A percentile compares a stretch with the other conserved stretches of the same genome.
phyloP scores from a whole-genome alignment of 2,888 invertebrate species.

The Zelleria hepariella region DNA sequence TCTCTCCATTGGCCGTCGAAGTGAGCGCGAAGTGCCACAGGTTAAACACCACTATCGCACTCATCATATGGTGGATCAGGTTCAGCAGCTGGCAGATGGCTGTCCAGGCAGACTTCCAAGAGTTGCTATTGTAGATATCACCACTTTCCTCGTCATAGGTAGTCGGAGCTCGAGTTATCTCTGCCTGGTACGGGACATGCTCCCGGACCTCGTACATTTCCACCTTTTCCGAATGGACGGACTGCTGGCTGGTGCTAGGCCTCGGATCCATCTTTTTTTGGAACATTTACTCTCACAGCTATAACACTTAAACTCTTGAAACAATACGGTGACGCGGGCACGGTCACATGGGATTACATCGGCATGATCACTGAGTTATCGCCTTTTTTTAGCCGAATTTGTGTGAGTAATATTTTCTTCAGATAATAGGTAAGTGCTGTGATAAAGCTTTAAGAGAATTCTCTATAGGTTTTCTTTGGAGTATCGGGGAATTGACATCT shows the following conservation, averaged over 20 bases:
- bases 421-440: conserved; percentile 17
- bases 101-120: conserved; percentile 56
- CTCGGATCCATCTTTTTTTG: conserved; percentile 43
- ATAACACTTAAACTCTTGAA: not conserved
- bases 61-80: conserved; percentile 57
- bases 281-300: conserved; percentile 25
- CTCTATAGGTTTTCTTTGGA: conserved; percentile 38
- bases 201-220: conserved; percentile 62
- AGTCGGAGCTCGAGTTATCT: conserved; percentile 50
- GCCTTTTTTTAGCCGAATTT: conserved; percentile 12
- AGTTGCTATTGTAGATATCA: conserved; percentile 29
- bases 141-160: conserved; percentile 58
- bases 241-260: conserved; percentile 47
- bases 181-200: conserved; percentile 61
- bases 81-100: conserved; percentile 59
- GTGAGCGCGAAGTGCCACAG: conserved; percentile 59
- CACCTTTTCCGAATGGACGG: conserved; percentile 38
- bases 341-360: conserved; percentile 30
- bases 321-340: not conserved
- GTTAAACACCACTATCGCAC: conserved; percentile 58
- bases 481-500: conserved; percentile 36
- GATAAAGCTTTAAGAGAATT: conserved; percentile 25
- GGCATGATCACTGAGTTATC: conserved; percentile 31
- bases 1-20: conserved; percentile 44
- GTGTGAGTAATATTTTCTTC: not conserved